These are phyloP conservation scores for Paracentrotus lividus DNA, from an alignment of 53 echinoderm and acorn worm genomes.

Conservation along the genomic window DNA sequence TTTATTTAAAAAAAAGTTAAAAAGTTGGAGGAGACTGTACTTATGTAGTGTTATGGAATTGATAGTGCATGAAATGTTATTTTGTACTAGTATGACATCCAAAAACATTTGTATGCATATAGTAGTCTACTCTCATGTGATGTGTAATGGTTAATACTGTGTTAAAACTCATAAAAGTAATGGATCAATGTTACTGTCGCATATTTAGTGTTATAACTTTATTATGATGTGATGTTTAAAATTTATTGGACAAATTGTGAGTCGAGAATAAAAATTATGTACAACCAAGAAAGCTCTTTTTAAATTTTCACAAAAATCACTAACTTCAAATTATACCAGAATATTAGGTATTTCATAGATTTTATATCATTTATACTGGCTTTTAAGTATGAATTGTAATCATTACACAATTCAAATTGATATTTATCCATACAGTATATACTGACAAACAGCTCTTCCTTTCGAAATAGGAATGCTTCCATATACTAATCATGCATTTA, in stretches of 20 bases:
- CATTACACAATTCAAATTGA: background rate
- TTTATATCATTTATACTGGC: background rate
- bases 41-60: conserved; percentile 15
- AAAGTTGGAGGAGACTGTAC: background rate
- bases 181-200: background rate
- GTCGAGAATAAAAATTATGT: background rate
- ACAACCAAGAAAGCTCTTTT: background rate
- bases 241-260: conserved; percentile 19
- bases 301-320: background rate
- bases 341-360: background rate
- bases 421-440: background rate
- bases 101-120: background rate
- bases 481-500: background rate
- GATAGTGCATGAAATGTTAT: background rate
- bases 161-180: too few species aligned
- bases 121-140: background rate
- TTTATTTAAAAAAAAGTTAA: too few species aligned
- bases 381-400: background rate
- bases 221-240: background rate
- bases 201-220: background rate
- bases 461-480: background rate
- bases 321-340: background rate
- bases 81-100: conserved; percentile 21
- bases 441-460: background rate
- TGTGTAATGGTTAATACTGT: background rate